Conservation (phyloP, 2,888 invertebrate genomes). For the Formica aserva region DNA sequence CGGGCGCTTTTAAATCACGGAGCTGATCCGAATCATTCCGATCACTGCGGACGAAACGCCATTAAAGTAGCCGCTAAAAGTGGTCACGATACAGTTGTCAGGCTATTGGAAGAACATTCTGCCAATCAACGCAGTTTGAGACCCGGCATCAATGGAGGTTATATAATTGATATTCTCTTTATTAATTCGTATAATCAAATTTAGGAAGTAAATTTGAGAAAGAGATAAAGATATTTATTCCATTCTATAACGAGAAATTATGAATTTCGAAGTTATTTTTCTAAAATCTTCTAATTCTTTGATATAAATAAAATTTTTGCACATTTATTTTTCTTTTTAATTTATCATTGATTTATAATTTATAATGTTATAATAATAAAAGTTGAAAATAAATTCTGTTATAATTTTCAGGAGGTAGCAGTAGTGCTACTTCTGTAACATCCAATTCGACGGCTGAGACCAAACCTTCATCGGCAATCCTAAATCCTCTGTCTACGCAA, state of each 20-base stretch:
- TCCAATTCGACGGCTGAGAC: conserved; percentile 88
- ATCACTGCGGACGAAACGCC: conserved; percentile 94
- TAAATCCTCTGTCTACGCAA: conserved; percentile 86
- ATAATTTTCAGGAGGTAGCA: conserved; percentile 83
- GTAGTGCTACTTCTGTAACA: conserved; percentile 85
- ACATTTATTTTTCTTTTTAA: conserved; percentile 73
- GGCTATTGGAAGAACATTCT: conserved; percentile 90
- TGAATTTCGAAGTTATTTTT: conserved; percentile 8
- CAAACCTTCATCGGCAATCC: conserved; percentile 88
- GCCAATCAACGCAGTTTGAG: conserved; percentile 83
- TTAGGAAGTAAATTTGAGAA: background rate
- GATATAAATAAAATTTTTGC: background rate
- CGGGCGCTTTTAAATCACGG: conserved; percentile 93
- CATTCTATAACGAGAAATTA: background rate
- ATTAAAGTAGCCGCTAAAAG: conserved; percentile 96
- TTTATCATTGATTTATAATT: background rate
- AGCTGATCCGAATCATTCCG: conserved; percentile 94
- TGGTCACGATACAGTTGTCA: conserved; percentile 94
- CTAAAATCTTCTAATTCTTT: background rate
- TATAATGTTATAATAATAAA: background rate
- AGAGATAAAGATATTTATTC: background rate
- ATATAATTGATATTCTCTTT: conserved; percentile 35
- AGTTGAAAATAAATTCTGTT: background rate
- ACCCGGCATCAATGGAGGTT: conserved; percentile 83
- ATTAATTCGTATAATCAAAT: background rate